phyloP scores from a whole-genome alignment of 1,140 invertebrate species.

The Ips nitidus region DNA sequence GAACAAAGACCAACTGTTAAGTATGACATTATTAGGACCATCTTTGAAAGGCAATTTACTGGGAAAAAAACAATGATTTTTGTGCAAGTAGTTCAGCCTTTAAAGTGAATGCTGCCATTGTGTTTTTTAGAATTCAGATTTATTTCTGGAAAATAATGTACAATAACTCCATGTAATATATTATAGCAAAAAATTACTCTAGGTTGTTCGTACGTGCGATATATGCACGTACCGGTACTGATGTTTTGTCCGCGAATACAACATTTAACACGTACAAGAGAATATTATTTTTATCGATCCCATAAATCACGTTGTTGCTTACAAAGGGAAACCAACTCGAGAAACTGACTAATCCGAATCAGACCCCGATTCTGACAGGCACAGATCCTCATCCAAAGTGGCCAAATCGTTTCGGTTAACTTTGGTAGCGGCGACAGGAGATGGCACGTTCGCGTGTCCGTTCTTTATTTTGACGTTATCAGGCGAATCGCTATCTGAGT shows the following conservation, averaged over 20 bases:
- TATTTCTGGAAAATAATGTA: constrained; percentile 29
- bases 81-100: too few species aligned
- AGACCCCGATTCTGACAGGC: constrained; percentile 74
- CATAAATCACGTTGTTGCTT: too few species aligned
- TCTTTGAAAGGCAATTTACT: too few species aligned
- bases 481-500: constrained; percentile 48
- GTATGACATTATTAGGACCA: too few species aligned
- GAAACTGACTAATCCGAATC: constrained; percentile 51
- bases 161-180: constrained; percentile 18
- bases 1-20: too few species aligned
- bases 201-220: constrained; percentile 38
- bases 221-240: not conserved
- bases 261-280: too few species aligned
- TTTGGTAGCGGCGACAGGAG: constrained; percentile 38
- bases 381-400: constrained; percentile 69
- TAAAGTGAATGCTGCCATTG: too few species aligned
- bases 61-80: too few species aligned
- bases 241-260: too few species aligned
- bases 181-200: constrained; percentile 31
- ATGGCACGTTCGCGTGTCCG: constrained; percentile 51
- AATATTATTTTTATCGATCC: too few species aligned
- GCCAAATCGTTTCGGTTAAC: constrained; percentile 57
- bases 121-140: constrained; percentile 3
- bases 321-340: too few species aligned
- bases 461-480: constrained; percentile 40